These are phyloP conservation scores for Bombyx huttoni DNA, from an alignment of 2,888 invertebrate genomes.

Conservation along the genomic window DNA sequence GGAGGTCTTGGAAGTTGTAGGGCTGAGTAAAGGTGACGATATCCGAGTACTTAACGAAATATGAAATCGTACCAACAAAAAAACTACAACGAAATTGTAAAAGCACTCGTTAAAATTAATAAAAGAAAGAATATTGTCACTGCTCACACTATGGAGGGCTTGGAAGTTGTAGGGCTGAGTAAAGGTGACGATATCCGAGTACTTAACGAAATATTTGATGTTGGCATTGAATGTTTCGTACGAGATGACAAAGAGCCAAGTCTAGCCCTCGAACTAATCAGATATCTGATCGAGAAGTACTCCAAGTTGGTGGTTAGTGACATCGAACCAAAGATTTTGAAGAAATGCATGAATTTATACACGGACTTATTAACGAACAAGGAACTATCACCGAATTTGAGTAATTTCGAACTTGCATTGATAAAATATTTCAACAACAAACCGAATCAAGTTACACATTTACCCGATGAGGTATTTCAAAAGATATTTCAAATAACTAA, in stretches of 20 bases:
- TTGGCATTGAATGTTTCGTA: conserved; percentile 39
- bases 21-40: conserved; percentile 49
- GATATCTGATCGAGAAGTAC: conserved; percentile 57
- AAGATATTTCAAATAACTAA: conserved; percentile 64
- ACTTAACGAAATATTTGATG: conserved; percentile 44
- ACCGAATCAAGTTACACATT: conserved; percentile 68
- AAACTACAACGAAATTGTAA: conserved; percentile 56
- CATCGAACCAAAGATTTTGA: conserved; percentile 37
- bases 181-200: conserved; percentile 51
- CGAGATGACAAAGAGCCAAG: conserved; percentile 62
- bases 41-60: conserved; percentile 48
- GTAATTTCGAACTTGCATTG: conserved; percentile 68
- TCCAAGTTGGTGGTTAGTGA: conserved; percentile 35
- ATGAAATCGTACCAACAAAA: conserved; percentile 68
- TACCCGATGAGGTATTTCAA: conserved; percentile 67
- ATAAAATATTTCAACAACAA: conserved; percentile 72
- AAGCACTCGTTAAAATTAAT: conserved; percentile 58
- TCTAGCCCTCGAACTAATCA: conserved; percentile 63
- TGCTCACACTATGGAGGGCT: conserved; percentile 43
- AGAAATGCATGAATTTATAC: conserved; percentile 52
- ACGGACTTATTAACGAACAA: conserved; percentile 46
- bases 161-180: conserved; percentile 50
- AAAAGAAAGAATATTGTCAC: conserved; percentile 40
- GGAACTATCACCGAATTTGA: conserved; percentile 53
- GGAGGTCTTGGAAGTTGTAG: conserved; percentile 52